Evolutionary conservation across 2,888 invertebrate genomes (phyloP).

Genomic region (Leptinotarsa tumamoca): DNA sequence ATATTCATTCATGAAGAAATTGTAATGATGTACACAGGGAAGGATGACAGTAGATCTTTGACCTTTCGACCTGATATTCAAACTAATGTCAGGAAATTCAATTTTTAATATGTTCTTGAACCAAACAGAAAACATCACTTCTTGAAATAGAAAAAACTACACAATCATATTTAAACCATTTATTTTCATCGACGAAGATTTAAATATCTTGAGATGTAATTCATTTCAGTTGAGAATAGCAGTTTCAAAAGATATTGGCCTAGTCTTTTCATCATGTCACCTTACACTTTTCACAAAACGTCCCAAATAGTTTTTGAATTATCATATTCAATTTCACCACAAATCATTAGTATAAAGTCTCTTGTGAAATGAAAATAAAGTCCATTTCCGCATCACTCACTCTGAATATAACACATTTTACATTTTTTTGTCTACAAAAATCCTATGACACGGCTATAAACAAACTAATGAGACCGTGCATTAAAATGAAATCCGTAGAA

Average conservation of each 20-base stretch:
- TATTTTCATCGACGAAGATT: conserved; percentile 59
- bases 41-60: too few species aligned
- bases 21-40: too few species aligned
- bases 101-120: too few species aligned
- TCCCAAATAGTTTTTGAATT: conserved; percentile 30
- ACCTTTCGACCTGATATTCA: too few species aligned
- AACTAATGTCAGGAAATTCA: too few species aligned
- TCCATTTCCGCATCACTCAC: conserved; percentile 37
- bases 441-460: conserved; percentile 53
- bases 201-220: conserved; percentile 49
- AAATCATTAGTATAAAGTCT: conserved; percentile 29
- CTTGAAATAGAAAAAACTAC: not conserved
- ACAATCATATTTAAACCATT: conserved; percentile 57
- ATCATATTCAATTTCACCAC: conserved; percentile 26
- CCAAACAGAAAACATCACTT: not conserved
- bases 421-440: conserved; percentile 46
- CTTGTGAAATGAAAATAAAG: conserved; percentile 32
- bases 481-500: conserved; percentile 28
- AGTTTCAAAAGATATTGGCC: conserved; percentile 45
- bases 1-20: too few species aligned
- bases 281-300: conserved; percentile 35
- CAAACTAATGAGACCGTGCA: conserved; percentile 49
- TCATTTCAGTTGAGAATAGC: conserved; percentile 45
- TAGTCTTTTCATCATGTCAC: conserved; percentile 34
- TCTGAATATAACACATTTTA: conserved; percentile 36